Base-by-base conservation (phyloP, 2,113 vertebrate species). In the Phalacrocorax pelagicus region DNA sequence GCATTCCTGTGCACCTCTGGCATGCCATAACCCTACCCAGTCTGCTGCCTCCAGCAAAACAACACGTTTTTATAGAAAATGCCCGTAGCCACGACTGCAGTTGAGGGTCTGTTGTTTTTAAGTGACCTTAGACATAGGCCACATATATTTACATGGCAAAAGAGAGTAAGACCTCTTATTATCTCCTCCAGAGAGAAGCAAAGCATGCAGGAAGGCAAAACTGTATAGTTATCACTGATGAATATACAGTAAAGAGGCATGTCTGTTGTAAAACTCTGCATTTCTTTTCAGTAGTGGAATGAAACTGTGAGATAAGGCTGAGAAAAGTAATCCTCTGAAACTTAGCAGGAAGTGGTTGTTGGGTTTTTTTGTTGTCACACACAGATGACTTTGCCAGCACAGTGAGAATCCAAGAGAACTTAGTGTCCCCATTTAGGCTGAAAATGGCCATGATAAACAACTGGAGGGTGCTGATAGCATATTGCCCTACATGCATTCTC, bases 381-480 rank as follows among this genome's bases (percentile, higher is more conserved):
- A 58, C 65, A 91, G 94, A 83, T 15, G 71, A 91, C n/a, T 93
- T 79, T 88, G 58, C 81, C 87, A 92, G 63, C 40, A 55, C 65
- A 27, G 13, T 74, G 86, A 88, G 59, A 89, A 92, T 91, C 93
- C 90, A 93, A 95, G 86, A 44, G 86, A 95, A 97, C 94, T 88
- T 69, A 71, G 85, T 94, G 94, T 98, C 97, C 95, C 81, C 0
- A 3, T 86, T 88, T 86, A 94, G 62, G 86, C 88, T 86, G 94
- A 94, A 96, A 97, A 94, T 47, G 92, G 94, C 86, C 77, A 86
- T 67, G 54, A 87, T 91, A 98, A 98, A 98, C 97, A 98, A 96
- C 97, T 98, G 96, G 84, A 96, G 88, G 79, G 95, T 94, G 65
- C 95, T 97, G 97, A 98, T 98, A 97, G 95, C 90, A 52, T 63